Conservation (phyloP, 1,140 invertebrate species). For the Papilio aristodemus region DNA sequence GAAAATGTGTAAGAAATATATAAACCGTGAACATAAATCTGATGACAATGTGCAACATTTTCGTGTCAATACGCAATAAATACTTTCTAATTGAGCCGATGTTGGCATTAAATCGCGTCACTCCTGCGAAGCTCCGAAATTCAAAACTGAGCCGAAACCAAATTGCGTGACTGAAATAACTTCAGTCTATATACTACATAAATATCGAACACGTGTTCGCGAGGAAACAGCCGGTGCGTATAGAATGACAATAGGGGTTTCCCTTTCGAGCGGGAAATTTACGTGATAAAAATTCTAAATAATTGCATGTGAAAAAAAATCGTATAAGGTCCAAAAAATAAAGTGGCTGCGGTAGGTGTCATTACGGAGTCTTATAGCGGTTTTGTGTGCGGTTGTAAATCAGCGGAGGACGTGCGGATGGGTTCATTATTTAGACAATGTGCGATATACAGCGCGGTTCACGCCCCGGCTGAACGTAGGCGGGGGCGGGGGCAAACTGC, state of each 20-base stretch:
- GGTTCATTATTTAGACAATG: conserved; percentile 72
- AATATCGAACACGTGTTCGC: conserved; percentile 74
- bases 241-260: conserved; percentile 76
- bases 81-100: conserved; percentile 57
- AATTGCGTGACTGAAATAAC: conserved; percentile 76
- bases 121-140: conserved; percentile 48
- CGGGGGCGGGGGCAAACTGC: conserved; percentile 4
- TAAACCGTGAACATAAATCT: conserved; percentile 14
- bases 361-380: conserved; percentile 71
- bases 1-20: conserved; percentile 2
- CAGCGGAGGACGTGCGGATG: conserved; percentile 73
- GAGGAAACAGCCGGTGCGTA: conserved; percentile 65
- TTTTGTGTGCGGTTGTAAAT: conserved; percentile 69
- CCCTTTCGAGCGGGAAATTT: conserved; percentile 78
- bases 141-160: conserved; percentile 59
- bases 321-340: conserved; percentile 72
- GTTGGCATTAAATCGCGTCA: conserved; percentile 45
- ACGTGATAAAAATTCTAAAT: conserved; percentile 79
- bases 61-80: conserved; percentile 57
- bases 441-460: conserved; percentile 50
- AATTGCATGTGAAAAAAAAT: conserved; percentile 77
- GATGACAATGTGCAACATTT: conserved; percentile 26
- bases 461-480: conserved; percentile 23
- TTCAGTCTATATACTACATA: conserved; percentile 60
- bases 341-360: conserved; percentile 77